Percentiles rank a stretch among this genome's conserved stretches.
Conservation (phyloP, 2,797 vertebrate species). For the Propithecus perrieri region DNA sequence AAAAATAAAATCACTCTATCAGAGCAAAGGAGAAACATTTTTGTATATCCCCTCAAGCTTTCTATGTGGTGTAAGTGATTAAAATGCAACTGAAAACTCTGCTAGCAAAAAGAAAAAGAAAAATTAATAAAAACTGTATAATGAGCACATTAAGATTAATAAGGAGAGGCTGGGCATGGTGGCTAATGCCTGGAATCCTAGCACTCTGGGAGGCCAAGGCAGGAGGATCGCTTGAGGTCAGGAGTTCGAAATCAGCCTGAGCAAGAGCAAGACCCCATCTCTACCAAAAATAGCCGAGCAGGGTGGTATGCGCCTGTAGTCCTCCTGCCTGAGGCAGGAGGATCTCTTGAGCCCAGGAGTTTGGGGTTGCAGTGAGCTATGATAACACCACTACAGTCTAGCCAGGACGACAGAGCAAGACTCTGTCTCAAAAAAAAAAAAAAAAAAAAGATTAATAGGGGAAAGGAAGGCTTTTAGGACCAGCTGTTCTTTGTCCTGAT, state of each 20-base stretch:
- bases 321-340: no score
- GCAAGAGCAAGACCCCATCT: no score
- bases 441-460: background rate
- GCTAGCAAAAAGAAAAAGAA: slow-evolving; percentile 21
- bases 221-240: no score
- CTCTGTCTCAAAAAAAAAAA: background rate
- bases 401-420: no score
- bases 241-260: no score
- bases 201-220: no score
- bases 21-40: slow-evolving; percentile 8
- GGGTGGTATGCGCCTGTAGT: no score
- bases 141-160: background rate
- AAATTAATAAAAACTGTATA: slow-evolving; percentile 42
- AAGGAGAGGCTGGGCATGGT: background rate
- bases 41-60: background rate
- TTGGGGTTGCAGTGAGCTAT: no score
- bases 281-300: no score
- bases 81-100: slow-evolving; percentile 58
- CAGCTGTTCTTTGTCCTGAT: background rate
- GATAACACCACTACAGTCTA: no score
- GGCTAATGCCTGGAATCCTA: no score
- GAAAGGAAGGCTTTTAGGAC: background rate
- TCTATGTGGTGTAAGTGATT: slow-evolving; percentile 24
- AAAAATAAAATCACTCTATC: slow-evolving; percentile 7
- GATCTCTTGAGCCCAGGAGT: no score